Percentiles rank a stretch among this genome's conserved stretches.
These are phyloP conservation scores for Pseudomugil gertrudae DNA, from an alignment of 2,797 vertebrate genomes.

Conservation along the genomic window DNA sequence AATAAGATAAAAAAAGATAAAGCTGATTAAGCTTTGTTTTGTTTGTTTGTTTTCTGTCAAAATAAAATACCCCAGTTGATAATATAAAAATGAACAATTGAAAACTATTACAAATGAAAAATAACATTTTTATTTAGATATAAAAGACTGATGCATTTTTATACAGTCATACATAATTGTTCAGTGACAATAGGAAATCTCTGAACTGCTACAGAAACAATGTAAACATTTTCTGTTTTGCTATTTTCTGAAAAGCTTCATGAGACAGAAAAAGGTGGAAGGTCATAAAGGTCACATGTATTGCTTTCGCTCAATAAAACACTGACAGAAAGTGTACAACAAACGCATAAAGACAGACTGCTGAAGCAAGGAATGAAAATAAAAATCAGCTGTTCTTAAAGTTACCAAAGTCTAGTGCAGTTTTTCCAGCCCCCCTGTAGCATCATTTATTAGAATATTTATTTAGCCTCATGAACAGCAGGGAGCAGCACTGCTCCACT, in stretches of 20 bases:
- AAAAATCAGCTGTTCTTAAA: background rate
- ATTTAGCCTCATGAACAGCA: conserved; percentile 25
- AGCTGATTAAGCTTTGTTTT: too few species aligned
- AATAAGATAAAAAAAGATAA: too few species aligned
- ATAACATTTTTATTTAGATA: conserved; percentile 68
- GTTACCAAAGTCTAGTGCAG: conserved; percentile 39
- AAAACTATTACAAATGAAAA: conserved; percentile 10
- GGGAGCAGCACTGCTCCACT: conserved; percentile 45
- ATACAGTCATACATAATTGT: conserved; percentile 65
- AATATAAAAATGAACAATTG: background rate
- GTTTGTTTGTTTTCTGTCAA: too few species aligned
- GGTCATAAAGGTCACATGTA: conserved; percentile 63
- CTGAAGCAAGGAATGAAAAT: conserved; percentile 27
- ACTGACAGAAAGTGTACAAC: conserved; percentile 50
- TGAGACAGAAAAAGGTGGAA: conserved; percentile 60
- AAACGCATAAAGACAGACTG: conserved; percentile 28
- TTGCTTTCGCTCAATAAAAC: conserved; percentile 50
- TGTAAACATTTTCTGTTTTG: conserved; percentile 73
- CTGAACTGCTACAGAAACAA: conserved; percentile 70
- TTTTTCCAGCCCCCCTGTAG: background rate
- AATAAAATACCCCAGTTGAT: background rate
- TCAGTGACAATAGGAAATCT: conserved; percentile 58
- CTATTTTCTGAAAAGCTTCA: conserved; percentile 48
- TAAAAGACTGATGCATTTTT: conserved; percentile 64
- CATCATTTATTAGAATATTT: background rate